A percentile compares a stretch with the other conserved stretches of the same genome.
phyloP scores from a whole-genome alignment of 2,113 vertebrate species.

The Hassar affinis region DNA sequence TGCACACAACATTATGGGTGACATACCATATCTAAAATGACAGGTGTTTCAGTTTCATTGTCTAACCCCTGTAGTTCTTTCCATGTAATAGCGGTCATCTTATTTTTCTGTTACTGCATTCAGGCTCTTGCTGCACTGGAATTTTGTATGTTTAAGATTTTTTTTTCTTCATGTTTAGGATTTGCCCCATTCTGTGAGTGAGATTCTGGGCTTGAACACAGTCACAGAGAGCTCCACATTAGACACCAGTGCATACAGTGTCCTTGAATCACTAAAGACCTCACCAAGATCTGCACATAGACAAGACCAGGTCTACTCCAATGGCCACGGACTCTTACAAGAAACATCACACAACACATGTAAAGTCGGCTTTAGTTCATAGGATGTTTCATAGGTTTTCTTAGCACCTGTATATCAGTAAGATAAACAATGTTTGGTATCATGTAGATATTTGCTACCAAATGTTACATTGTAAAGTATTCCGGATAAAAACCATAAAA shows the following conservation, averaged over 20 bases:
- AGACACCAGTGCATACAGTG: conserved; percentile 70
- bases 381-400: conserved; percentile 58
- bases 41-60: no score
- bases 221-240: conserved; percentile 62
- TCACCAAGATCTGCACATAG: conserved; percentile 53
- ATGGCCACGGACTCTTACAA: conserved; percentile 66
- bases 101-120: neutral
- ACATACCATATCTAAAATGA: no score
- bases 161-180: conserved; percentile 69
- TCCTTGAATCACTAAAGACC: conserved; percentile 45
- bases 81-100: neutral
- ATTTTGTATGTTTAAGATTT: neutral
- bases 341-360: conserved; percentile 62
- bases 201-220: conserved; percentile 79
- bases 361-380: conserved; percentile 72
- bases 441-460: conserved; percentile 67
- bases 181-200: conserved; percentile 80
- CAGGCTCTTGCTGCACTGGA: neutral
- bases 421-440: conserved; percentile 57
- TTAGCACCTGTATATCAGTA: conserved; percentile 57
- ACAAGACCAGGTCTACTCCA: conserved; percentile 63
- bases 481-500: conserved; percentile 6
- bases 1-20: no score
- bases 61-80: no score
- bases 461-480: conserved; percentile 31